These are phyloP conservation scores for Caerostris darwini DNA, from an alignment of 1,140 invertebrate genomes.

Conservation along the genomic window DNA sequence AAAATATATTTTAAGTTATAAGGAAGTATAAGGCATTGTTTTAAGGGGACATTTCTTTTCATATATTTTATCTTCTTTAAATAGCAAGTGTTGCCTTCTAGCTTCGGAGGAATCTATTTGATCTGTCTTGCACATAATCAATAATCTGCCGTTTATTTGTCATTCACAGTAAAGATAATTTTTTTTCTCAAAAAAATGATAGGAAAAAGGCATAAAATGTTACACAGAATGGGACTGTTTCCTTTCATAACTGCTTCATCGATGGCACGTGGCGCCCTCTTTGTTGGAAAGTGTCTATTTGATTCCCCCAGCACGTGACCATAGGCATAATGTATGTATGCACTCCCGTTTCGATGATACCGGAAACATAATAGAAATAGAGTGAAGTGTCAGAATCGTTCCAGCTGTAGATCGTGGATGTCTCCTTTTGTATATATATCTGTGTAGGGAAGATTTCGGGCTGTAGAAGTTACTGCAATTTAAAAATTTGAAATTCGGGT, in stretches of 20 bases:
- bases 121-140: too few relatives aligned
- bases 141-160: too few relatives aligned
- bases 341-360: not conserved
- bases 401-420: not conserved
- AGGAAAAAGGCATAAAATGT: too few relatives aligned
- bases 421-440: constrained; percentile 19
- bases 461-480: not conserved
- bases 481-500: not conserved
- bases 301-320: not conserved
- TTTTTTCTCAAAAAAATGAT: too few relatives aligned
- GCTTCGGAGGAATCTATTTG: too few relatives aligned
- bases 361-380: not conserved
- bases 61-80: too few relatives aligned
- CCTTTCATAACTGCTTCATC: not conserved
- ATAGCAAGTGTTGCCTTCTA: too few relatives aligned
- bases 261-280: not conserved
- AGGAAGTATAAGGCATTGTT: too few relatives aligned
- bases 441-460: not conserved
- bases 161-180: too few relatives aligned
- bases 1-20: too few relatives aligned
- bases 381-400: not conserved
- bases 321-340: not conserved
- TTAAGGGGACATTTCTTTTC: too few relatives aligned
- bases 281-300: constrained; percentile 18
- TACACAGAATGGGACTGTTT: not conserved